Percentiles rank a stretch among this genome's conserved stretches.
Conservation (phyloP, 2,797 vertebrate species). For the Enteromius argenteus region DNA sequence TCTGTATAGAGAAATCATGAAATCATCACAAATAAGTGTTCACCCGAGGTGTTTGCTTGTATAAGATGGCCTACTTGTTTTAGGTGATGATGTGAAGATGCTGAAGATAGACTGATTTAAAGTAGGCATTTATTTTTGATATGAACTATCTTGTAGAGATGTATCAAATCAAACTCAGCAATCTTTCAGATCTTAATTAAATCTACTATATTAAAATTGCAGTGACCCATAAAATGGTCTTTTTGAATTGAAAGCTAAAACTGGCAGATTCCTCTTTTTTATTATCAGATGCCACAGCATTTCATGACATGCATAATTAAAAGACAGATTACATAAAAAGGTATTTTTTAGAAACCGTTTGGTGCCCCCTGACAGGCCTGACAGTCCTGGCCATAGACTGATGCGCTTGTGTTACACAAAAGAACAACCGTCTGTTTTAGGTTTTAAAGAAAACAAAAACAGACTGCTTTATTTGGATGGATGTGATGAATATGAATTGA, state of each 20-base stretch:
- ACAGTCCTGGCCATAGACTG: background rate
- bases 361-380: background rate
- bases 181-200: conserved; percentile 28
- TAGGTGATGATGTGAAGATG: background rate
- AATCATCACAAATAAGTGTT: background rate
- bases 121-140: background rate
- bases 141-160: background rate
- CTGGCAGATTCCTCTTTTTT: background rate
- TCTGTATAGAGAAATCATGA: background rate
- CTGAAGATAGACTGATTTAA: background rate
- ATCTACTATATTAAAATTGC: conserved; percentile 11
- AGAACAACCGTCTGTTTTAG: background rate
- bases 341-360: background rate
- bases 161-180: background rate
- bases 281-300: background rate
- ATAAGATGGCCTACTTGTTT: background rate
- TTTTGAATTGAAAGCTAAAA: conserved; percentile 5
- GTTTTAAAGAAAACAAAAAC: background rate
- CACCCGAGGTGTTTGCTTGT: background rate
- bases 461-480: background rate
- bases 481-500: background rate
- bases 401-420: background rate
- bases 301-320: conserved; percentile 21
- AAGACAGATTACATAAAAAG: background rate
- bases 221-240: background rate